These are phyloP conservation scores for Drosophila tristis DNA, from an alignment of 1,140 invertebrate species.

Conservation along the genomic window DNA sequence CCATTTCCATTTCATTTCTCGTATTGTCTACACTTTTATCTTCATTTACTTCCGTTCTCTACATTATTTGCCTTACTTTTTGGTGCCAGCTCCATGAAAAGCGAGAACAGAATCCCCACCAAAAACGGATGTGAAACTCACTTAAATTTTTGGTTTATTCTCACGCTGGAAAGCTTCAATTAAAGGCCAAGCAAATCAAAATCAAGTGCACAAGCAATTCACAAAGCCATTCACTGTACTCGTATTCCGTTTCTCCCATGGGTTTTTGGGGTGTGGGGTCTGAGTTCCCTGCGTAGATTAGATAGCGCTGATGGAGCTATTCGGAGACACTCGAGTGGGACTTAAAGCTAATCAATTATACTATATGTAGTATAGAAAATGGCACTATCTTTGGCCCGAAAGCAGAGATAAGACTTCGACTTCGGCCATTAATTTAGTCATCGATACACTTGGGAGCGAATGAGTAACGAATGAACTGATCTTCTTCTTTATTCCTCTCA, in stretches of 20 bases:
- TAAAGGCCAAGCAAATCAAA: slow-evolving; percentile 23
- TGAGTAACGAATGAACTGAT: slow-evolving; percentile 5
- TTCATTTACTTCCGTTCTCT: slow-evolving; percentile 13
- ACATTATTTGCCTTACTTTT: slow-evolving; percentile 4
- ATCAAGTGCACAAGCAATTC: slow-evolving; percentile 11
- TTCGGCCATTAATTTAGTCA: slow-evolving; percentile 37
- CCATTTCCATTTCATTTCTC: slow-evolving; percentile 22
- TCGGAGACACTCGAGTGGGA: slow-evolving; percentile 19
- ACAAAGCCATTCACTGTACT: slow-evolving; percentile 15
- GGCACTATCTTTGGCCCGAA: slow-evolving; percentile 14
- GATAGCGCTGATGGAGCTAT: slow-evolving; percentile 18
- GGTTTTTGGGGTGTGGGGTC: slow-evolving; percentile 1
- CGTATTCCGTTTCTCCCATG: slow-evolving; percentile 11
- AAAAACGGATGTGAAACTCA: slow-evolving; percentile 25
- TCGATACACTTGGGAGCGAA: slow-evolving; percentile 16
- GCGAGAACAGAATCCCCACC: not conserved
- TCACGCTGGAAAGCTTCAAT: slow-evolving; percentile 28
- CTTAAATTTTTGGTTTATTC: slow-evolving; percentile 8
- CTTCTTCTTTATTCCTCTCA: not conserved
- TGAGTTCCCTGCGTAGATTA: slow-evolving; percentile 9
- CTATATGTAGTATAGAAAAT: slow-evolving; percentile 5
- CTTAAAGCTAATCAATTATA: slow-evolving; percentile 28
- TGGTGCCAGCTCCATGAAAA: not conserved
- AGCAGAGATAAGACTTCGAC: slow-evolving; percentile 16
- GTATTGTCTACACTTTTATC: slow-evolving; percentile 18